Conservation (phyloP, 2,888 invertebrate species). For the Pycnomerus fuliginosus region DNA sequence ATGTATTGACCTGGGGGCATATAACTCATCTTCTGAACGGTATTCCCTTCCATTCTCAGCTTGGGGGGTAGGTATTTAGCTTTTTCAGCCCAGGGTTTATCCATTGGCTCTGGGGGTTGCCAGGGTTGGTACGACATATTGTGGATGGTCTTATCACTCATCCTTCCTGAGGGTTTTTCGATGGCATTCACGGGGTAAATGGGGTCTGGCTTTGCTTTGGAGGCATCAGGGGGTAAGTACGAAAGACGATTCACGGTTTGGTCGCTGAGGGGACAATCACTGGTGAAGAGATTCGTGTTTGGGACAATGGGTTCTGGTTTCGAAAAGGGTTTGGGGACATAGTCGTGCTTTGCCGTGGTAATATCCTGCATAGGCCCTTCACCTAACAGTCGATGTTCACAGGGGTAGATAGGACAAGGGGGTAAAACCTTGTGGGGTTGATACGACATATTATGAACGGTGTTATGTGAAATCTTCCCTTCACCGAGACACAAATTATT, state of each 20-base stretch:
- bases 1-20: constrained; percentile 61
- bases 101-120: constrained; percentile 46
- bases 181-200: constrained; percentile 42
- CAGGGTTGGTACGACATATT: constrained; percentile 56
- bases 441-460: constrained; percentile 59
- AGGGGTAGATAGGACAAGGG: constrained; percentile 60
- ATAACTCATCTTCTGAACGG: constrained; percentile 63
- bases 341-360: constrained; percentile 75
- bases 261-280: constrained; percentile 52
- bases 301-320: constrained; percentile 52
- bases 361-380: constrained; percentile 69
- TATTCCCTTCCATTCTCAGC: constrained; percentile 57
- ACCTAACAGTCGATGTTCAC: constrained; percentile 63
- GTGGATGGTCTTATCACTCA: constrained; percentile 47
- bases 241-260: constrained; percentile 61
- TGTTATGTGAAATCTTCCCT: constrained; percentile 54
- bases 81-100: constrained; percentile 52
- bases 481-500: constrained; percentile 52
- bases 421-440: constrained; percentile 60
- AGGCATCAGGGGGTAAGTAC: constrained; percentile 52
- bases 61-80: constrained; percentile 50
- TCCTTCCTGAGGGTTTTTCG: constrained; percentile 41
- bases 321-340: constrained; percentile 62
- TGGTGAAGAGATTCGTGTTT: constrained; percentile 43
- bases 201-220: constrained; percentile 42